Evolutionary conservation across 2,797 vertebrate genomes (phyloP), one percentile per base, ranked within the genome.

Genomic region (Xenopus petersii): DNA sequence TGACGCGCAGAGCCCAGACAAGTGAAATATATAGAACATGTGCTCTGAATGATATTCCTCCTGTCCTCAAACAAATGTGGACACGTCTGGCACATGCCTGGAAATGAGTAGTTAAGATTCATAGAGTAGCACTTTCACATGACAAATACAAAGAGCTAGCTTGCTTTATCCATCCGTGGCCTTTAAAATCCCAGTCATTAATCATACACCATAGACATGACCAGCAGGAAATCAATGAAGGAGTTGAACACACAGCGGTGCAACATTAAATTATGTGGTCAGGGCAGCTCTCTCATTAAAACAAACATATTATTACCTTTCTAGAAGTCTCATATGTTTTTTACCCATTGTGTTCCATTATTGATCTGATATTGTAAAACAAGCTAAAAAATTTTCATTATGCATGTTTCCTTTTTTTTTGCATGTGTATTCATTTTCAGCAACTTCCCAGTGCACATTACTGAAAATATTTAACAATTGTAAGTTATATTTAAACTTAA

Each of bases 151-250:
- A 66, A 66, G 11, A 66, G 46, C 8, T 0, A 13, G 24, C 55
- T 56, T 56, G 59, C 11, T 10, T 61, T 61, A n/a, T 61, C 59
- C 10, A 51, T 51, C 61, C 33, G 26, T 51, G 54, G 63, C 62
- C 74, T 71, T 76, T 71, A 15, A 60, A 60, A 71, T 46, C 21
- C 21, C 24, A 71, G 62, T 71, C 68, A 76, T 76, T 71, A 49
- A 76, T 76, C 74, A 76, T 54, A 51, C 26, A 71, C 68, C 61
- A 70, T 66, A 70, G 59, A 70, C 67, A 58, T 33, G 64, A 33
- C 17, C 68, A 54, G 68, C 68, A 76, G 74, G 67, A 71, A 76
- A 71, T 76, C 62, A 61, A 76, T 76, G 49, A 7, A 56, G 49
- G 51, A 70, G 60, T 17, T 55, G 67, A 61, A 47, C 56, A 42